Percentiles rank a stretch among this genome's conserved stretches.
phyloP scores from a whole-genome alignment of 2,113 vertebrate genomes.

The Rana temporaria region DNA sequence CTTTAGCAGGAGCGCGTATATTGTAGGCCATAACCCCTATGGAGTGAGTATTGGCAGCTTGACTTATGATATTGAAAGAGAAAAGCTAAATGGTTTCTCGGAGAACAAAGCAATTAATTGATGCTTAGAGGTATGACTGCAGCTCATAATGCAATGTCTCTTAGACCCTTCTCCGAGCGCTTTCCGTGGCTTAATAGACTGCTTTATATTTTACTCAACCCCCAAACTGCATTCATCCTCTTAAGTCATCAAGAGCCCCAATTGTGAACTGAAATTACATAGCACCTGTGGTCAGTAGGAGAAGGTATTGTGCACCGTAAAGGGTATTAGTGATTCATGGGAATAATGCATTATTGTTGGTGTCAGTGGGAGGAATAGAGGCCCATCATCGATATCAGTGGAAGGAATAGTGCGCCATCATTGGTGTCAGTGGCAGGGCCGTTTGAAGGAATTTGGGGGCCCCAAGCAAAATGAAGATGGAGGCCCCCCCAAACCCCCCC shows the following conservation, averaged over 20 bases:
- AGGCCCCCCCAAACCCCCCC: no score
- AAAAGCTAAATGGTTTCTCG: constrained; percentile 41
- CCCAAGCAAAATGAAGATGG: no score
- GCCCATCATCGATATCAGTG: no score
- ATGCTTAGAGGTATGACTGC: constrained; percentile 19
- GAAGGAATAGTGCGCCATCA: no score
- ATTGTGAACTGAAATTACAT: neutral
- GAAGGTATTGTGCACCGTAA: no score
- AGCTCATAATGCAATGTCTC: constrained; percentile 16
- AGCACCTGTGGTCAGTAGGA: no score
- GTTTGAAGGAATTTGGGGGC: no score
- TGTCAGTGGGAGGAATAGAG: no score
- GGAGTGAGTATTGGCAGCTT: constrained; percentile 39
- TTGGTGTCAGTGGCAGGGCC: no score
- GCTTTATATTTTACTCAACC: neutral
- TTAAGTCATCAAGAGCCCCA: neutral
- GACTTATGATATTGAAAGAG: constrained; percentile 48
- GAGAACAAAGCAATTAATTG: constrained; percentile 49
- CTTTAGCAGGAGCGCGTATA: constrained; percentile 35
- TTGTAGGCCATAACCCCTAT: constrained; percentile 44
- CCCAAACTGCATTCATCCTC: neutral
- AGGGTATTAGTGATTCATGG: no score
- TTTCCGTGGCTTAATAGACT: constrained; percentile 21
- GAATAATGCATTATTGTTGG: no score
- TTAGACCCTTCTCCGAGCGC: constrained; percentile 1